Percentiles rank a stretch among this genome's conserved stretches.
Conservation (phyloP, 2,797 vertebrate species). For the Austrolebias charrua region DNA sequence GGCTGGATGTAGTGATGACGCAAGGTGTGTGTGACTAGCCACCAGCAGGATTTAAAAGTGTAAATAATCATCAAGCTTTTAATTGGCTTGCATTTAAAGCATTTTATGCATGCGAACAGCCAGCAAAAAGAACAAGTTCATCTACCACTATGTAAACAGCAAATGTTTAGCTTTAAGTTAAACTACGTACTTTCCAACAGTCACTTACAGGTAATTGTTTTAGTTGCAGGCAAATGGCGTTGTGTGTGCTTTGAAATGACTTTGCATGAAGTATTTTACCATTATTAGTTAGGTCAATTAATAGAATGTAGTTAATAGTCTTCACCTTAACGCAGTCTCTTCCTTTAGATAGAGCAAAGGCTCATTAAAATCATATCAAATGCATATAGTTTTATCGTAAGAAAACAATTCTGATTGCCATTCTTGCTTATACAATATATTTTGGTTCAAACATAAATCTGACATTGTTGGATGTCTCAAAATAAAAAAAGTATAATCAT, state of each 20-base stretch:
- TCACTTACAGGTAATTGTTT: constrained; percentile 2
- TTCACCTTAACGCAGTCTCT: constrained; percentile 8
- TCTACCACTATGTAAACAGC: no score
- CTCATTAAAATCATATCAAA: background rate
- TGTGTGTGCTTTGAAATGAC: constrained; percentile 2
- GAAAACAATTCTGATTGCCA: background rate
- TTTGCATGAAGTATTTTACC: background rate
- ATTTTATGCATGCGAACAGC: no score
- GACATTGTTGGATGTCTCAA: constrained; percentile 7
- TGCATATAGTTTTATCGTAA: background rate
- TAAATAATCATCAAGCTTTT: no score
- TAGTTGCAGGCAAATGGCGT: background rate
- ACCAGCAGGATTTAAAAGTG: no score
- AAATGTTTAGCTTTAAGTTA: background rate
- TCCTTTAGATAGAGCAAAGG: background rate
- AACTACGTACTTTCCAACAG: background rate
- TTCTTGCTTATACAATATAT: background rate
- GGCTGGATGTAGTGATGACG: no score
- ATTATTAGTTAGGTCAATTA: constrained; percentile 10
- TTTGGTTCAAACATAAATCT: constrained; percentile 19
- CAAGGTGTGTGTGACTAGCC: no score
- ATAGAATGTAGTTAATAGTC: background rate
- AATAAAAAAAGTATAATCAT: background rate
- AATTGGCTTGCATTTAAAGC: no score
- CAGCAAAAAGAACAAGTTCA: no score